Percentiles rank a stretch among this genome's conserved stretches.
Evolutionary conservation across 1,140 invertebrate species (phyloP).

Genomic region (Pseudomyrmex sp.): DNA sequence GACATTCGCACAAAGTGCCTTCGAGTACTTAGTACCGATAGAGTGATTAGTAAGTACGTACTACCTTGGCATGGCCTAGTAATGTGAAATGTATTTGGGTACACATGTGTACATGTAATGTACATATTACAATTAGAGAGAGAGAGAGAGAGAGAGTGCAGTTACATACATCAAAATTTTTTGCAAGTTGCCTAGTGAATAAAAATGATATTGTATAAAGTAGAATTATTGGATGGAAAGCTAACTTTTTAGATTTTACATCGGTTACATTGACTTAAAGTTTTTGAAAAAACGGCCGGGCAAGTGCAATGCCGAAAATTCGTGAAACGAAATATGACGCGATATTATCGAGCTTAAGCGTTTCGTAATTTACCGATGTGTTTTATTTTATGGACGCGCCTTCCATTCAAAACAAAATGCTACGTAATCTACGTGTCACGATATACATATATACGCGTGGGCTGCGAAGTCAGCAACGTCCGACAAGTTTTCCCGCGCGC

Average conservation of each 20-base stretch:
- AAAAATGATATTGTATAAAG: no score
- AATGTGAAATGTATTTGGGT: no score
- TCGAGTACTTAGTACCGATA: no score
- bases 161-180: no score
- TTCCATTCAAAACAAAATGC: neutral
- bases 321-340: neutral
- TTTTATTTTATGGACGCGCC: neutral
- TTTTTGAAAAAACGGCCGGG: no score
- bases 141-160: no score
- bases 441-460: neutral
- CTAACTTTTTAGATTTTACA: no score
- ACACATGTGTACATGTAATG: neutral
- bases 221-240: no score
- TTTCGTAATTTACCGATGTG: neutral
- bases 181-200: no score
- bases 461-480: neutral
- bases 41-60: no score
- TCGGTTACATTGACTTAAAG: no score
- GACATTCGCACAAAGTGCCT: slow-evolving; percentile 9
- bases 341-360: neutral
- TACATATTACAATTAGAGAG: no score
- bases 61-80: neutral
- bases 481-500: slow-evolving; percentile 6
- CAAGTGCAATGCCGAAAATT: neutral
- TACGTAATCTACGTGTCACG: neutral